Base-by-base conservation (phyloP, 2,888 invertebrate genomes). In the Lamellibrachia satsuma region DNA sequence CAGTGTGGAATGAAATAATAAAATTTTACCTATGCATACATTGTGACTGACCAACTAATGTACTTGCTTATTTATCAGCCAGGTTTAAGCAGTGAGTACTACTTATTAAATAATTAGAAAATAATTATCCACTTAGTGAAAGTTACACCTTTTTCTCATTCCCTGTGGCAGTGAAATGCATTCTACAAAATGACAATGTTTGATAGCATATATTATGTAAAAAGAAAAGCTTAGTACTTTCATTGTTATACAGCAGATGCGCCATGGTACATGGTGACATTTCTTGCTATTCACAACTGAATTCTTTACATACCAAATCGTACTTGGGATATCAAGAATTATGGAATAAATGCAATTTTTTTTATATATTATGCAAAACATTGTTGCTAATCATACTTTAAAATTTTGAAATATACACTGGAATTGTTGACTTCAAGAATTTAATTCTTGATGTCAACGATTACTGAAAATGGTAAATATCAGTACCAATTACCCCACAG, bases 251-350 rank as follows among this genome's bases (percentile, higher is more conserved):
- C 75, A 75, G 3, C 75, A 75, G 15, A 75, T 75, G 75, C 75
- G 22, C 22, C 22, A 11, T n/a, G 22, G 39, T 39, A 39, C 39
- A 39, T 39, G 39, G 39, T 3, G n/a, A 75, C 75, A 75, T 22
- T n/a, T 75, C 75, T 75, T 75, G 22, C 75, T 75, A 75, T 75
- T 75, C 75, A 75, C 75, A 22, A 75, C 22, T 75, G 22, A 75
- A 75, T 75, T 75, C 75, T 75, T 75, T 15, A 75, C 75, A 75
- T 75, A 75, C 75, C 75, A 75, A 75, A 75, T 75, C n/a, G n/a
- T 75, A 75, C n/a, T 75, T 75, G 75, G 75, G 75, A 22, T 75
- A 75, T 75, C 75, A 22, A 75, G 75, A 75, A 75, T 75, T 75
- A 22, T 75, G 75, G 75, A 75, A 75, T 75, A 75, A 75, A 75